Base-by-base conservation (phyloP, 2,797 vertebrate species). In the Gouania willdenowi region DNA sequence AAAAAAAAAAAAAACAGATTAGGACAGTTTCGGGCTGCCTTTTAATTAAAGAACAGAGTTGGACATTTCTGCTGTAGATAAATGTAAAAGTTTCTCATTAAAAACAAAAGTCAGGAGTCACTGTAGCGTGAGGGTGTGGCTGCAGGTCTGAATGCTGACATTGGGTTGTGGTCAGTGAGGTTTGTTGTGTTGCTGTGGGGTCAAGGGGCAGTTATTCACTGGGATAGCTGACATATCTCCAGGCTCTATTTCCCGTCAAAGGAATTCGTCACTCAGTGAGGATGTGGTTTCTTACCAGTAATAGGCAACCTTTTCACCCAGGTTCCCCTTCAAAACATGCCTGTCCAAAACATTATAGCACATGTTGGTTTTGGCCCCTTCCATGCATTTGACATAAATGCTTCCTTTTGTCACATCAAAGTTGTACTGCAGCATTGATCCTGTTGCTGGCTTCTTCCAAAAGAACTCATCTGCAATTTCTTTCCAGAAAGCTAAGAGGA, bases 261-360 rank as follows among this genome's bases (percentile, higher is more conserved):
- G 42, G 30, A 36, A 20, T 54, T 24, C 39, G 46, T 62, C 30
- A 43, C 20, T 12, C 25, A 17, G 8, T 11, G 18, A 1, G 32
- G 9, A 41, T n/a, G 17, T 21, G 34, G 12, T 8, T 5, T 24
- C 81, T 90, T 85, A 92, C 91, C 90, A 91, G 82, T 87, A 86
- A 60, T 69, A 91, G 25, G 91, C 91, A 43, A 90, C 85, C 67
- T 84, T 88, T 14, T 89, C 84, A 9, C 86, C 87, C 6, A 89
- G 79, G 39, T 79, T 88, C 45, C 54, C 77, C 30, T 90, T 88
- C 28, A 23, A 64, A 30, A 91, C 83, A 28, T 88, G 88, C 42
- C 88, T 75, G 78, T 92, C 91, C 52, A 92, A 67, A 41, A 91
- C 65, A 9, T 92, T 92, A 65, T 92, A 91, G 70, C 91, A 92